Conservation (phyloP, 2,888 invertebrate species). For the Physocephala rufipes region DNA sequence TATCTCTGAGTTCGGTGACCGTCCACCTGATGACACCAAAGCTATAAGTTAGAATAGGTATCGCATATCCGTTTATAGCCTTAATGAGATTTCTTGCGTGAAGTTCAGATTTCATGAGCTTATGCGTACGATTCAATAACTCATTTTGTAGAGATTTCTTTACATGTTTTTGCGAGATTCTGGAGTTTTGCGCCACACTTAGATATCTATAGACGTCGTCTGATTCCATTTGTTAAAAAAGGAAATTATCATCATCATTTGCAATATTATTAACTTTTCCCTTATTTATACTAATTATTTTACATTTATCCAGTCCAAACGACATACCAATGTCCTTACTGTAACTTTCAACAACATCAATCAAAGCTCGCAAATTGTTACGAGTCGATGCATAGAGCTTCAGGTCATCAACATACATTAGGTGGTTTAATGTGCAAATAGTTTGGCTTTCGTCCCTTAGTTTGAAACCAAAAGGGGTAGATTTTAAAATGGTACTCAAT, state of each 20-base stretch:
- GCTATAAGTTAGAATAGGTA: background rate
- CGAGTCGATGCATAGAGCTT: constrained; percentile 23
- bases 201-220: background rate
- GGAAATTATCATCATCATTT: too few species aligned
- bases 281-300: constrained; percentile 2
- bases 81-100: background rate
- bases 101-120: background rate
- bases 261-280: background rate
- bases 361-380: constrained; percentile 3
- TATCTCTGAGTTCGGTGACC: background rate
- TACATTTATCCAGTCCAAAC: constrained; percentile 24
- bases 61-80: background rate
- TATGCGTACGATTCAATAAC: background rate
- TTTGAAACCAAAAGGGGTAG: constrained; percentile 10
- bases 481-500: background rate
- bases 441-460: constrained; percentile 9
- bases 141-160: background rate
- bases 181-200: background rate
- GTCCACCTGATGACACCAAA: background rate
- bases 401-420: constrained; percentile 14
- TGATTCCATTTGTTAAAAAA: background rate
- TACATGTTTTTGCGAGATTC: background rate
- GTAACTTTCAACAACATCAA: constrained; percentile 2
- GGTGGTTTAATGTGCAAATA: constrained; percentile 12
- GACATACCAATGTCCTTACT: constrained; percentile 23